A percentile compares a stretch with the other conserved stretches of the same genome.
Evolutionary conservation across 2,113 vertebrate genomes (phyloP).

Genomic region (Lethenteron camtschaticum): DNA sequence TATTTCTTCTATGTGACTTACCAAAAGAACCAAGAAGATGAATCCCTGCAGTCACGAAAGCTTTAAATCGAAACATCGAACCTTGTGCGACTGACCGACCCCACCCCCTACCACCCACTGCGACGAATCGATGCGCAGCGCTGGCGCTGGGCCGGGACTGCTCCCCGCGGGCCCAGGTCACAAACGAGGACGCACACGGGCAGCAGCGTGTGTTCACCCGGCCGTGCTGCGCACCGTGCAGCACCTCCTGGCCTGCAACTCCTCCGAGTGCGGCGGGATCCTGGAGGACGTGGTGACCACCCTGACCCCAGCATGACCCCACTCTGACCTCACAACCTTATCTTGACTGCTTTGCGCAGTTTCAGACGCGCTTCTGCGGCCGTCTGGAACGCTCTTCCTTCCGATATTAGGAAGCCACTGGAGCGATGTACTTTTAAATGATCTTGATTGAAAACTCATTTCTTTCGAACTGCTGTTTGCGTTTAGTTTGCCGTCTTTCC

Average conservation of each 20-base stretch:
- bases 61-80: too few species aligned
- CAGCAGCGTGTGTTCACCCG: constrained; percentile 36
- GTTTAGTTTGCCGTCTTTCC: too few species aligned
- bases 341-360: too few species aligned
- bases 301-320: neutral
- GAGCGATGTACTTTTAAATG: too few species aligned
- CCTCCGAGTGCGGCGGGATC: constrained; percentile 23
- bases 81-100: too few species aligned
- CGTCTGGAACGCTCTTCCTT: neutral
- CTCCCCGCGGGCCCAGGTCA: constrained; percentile 22
- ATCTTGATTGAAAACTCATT: too few species aligned
- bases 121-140: too few species aligned
- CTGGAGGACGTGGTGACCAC: constrained; percentile 35
- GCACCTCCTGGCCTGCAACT: constrained; percentile 23
- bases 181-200: constrained; percentile 23
- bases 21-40: too few species aligned
- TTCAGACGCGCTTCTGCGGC: neutral
- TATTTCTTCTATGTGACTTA: too few species aligned
- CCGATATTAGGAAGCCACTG: neutral
- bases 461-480: too few species aligned
- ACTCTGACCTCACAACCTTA: neutral
- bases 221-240: constrained; percentile 29
- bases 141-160: constrained; percentile 17
- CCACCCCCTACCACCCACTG: too few species aligned
- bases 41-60: too few species aligned